Evolutionary conservation across 2,888 invertebrate species (phyloP).

Genomic region (Aporophyla nigra): DNA sequence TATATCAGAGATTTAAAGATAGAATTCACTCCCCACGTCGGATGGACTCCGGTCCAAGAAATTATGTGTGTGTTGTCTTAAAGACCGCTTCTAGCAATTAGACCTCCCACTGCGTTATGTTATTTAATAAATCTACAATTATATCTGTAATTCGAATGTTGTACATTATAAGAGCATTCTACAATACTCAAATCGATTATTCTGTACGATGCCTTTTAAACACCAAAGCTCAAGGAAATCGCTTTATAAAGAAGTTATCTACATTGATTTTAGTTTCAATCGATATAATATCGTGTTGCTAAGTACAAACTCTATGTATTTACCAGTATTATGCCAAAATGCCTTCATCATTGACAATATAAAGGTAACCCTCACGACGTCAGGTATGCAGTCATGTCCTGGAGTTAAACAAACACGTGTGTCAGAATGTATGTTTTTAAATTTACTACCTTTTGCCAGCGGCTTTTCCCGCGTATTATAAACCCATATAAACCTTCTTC

Average conservation of each 20-base stretch:
- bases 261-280: conserved; percentile 1
- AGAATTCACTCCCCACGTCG: not conserved
- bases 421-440: not conserved
- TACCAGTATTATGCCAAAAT: not conserved
- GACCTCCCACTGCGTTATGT: not conserved
- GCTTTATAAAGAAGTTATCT: not conserved
- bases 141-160: too few relatives aligned
- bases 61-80: not conserved
- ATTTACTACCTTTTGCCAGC: too few relatives aligned
- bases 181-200: not conserved
- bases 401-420: not conserved
- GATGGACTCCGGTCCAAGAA: not conserved
- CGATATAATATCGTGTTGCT: not conserved
- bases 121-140: too few relatives aligned
- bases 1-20: not conserved
- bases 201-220: not conserved
- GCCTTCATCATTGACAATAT: not conserved
- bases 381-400: not conserved
- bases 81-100: not conserved
- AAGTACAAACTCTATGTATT: not conserved
- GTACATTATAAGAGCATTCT: not conserved
- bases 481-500: too few relatives aligned
- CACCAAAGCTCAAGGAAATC: not conserved
- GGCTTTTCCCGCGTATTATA: too few relatives aligned
- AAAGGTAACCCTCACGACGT: not conserved